Evolutionary conservation across 2,797 vertebrate species (phyloP).

Genomic region (Threskiornis aethiopicus): DNA sequence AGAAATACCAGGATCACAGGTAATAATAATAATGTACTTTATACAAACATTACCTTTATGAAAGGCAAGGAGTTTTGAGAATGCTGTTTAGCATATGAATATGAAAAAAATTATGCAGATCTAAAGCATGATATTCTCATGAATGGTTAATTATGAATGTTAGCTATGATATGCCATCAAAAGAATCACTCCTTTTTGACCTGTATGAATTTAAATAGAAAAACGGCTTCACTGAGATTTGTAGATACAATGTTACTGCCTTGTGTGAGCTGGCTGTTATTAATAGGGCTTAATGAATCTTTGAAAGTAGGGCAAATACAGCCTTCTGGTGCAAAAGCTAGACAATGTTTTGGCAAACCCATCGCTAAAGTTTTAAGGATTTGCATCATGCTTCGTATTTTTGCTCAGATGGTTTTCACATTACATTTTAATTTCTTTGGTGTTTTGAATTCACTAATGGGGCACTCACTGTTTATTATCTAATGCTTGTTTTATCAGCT

Average conservation of each 20-base stretch:
- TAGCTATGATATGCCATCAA: not conserved
- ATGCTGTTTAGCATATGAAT: not conserved
- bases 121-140: not conserved
- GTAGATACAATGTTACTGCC: not conserved
- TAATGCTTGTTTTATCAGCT: not conserved
- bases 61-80: not conserved
- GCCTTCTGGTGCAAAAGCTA: not conserved
- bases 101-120: not conserved
- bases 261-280: not conserved
- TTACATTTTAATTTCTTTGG: not conserved
- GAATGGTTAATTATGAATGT: not conserved
- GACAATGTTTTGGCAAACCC: not conserved
- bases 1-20: conserved; percentile 94
- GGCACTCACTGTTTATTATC: not conserved
- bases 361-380: not conserved
- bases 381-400: not conserved
- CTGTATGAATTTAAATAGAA: not conserved
- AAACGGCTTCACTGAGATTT: not conserved
- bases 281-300: not conserved
- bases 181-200: not conserved
- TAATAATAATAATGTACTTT: conserved; percentile 64
- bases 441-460: not conserved
- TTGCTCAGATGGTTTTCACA: not conserved
- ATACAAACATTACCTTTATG: not conserved
- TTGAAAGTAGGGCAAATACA: not conserved